Base-by-base conservation (phyloP, 2,113 vertebrate species). In the Oplegnathus fasciatus region DNA sequence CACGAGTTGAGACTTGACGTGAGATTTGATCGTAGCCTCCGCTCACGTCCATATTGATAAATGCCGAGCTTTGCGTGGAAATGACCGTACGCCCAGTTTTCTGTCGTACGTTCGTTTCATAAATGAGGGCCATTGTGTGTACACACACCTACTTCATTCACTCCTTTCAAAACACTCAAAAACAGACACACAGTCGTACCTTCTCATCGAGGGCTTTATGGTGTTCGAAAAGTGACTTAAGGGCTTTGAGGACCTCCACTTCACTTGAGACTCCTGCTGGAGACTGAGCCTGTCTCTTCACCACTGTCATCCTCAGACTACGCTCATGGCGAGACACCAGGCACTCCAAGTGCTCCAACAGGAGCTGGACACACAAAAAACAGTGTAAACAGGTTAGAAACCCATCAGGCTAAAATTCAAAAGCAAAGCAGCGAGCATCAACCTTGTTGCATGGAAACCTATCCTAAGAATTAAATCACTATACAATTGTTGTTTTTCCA, bases 181-280 rank as follows among this genome's bases (percentile, higher is more conserved):
- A 20, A 26, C 2, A 42, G 17, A 37, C 40, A 18, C 37, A 1
- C 10, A 26, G 28, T 44, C 40, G 76, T 94, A 98, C 98, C 98
- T 99, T 99, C 93, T 99, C 98, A 26, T 99, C 98, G 82, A 99
- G 96, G 77, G 98, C 98, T 95, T 99, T 99, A 93, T 99, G 98
- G 91, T 99, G 98, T 80, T 99, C 98, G 58, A 99, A 99, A 46
- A 99, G 93, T n/a, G 98, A 99, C 92, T 99, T 99, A 0, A 99
- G 97, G 6, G 98, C 98, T 94, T 99, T 99, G 64, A 99, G 97
- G 86, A 99, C 98, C 87, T 99, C 98, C 84, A 99, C 98, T 91
- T 99, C 98, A 26, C 98, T 99, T 69, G 98, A 99, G 88, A 99
- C 98, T 0, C 98, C 98, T 0, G 98, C 98, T 1, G 98, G 98